Percentiles rank a stretch among this genome's conserved stretches.
phyloP scores from a whole-genome alignment of 1,140 invertebrate species.

The Drosophila orena region DNA sequence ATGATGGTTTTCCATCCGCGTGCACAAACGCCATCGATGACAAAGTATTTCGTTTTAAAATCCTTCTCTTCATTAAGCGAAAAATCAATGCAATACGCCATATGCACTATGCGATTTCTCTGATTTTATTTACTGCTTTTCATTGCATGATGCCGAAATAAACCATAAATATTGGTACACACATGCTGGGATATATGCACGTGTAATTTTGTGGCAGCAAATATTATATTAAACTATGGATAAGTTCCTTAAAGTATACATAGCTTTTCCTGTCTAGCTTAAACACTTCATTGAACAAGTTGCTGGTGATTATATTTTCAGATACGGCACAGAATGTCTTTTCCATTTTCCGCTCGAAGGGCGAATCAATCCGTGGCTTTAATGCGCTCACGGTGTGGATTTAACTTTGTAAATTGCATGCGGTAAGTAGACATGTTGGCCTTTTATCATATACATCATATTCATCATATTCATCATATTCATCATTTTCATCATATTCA shows the following conservation, averaged over 20 bases:
- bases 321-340: background rate
- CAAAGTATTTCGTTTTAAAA: background rate
- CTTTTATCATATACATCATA: too few relatives aligned
- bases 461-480: too few relatives aligned
- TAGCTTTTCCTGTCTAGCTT: slow-evolving; percentile 2
- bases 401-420: slow-evolving; percentile 93
- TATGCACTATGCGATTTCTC: background rate
- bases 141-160: too few relatives aligned
- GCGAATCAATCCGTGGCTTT: background rate
- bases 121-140: too few relatives aligned
- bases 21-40: background rate
- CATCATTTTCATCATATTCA: too few relatives aligned
- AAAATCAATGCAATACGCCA: background rate
- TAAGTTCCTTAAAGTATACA: background rate
- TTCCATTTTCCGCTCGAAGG: background rate
- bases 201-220: too few relatives aligned
- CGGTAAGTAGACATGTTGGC: slow-evolving; percentile 87
- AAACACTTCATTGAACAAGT: too few relatives aligned
- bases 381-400: slow-evolving; percentile 85
- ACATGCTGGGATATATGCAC: too few relatives aligned
- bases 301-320: background rate
- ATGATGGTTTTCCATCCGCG: background rate
- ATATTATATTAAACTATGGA: too few relatives aligned
- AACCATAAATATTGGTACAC: too few relatives aligned
- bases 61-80: background rate